These are phyloP conservation scores for Melanotaenia trifasciata DNA, from an alignment of 2,797 vertebrate genomes.

Conservation along the genomic window DNA sequence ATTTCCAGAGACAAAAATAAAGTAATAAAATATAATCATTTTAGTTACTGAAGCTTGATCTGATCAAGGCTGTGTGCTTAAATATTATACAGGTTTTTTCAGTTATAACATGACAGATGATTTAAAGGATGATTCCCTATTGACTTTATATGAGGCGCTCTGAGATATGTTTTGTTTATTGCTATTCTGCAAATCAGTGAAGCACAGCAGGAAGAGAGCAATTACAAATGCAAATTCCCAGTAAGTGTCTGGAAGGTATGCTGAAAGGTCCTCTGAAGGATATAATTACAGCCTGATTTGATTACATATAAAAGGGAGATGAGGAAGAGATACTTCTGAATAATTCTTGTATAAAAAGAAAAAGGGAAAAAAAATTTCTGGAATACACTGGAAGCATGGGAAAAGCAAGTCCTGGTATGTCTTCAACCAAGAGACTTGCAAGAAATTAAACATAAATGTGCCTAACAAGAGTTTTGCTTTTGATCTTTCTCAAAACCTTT, in stretches of 20 bases:
- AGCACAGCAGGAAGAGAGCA: slow-evolving; percentile 65
- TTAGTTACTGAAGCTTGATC: not conserved
- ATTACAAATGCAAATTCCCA: slow-evolving; percentile 80
- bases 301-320: slow-evolving; percentile 71
- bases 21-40: too few relatives aligned
- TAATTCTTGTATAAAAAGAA: slow-evolving; percentile 59
- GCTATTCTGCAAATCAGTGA: slow-evolving; percentile 67
- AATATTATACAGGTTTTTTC: slow-evolving; percentile 30
- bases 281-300: slow-evolving; percentile 76
- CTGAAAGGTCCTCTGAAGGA: slow-evolving; percentile 73
- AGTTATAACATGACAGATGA: slow-evolving; percentile 51
- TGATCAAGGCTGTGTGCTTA: slow-evolving; percentile 9
- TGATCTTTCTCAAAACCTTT: slow-evolving; percentile 39
- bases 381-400: slow-evolving; percentile 51
- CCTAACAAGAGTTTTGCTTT: slow-evolving; percentile 11
- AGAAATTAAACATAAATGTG: slow-evolving; percentile 14
- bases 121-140: slow-evolving; percentile 68
- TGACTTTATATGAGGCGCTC: slow-evolving; percentile 65
- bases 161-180: slow-evolving; percentile 77
- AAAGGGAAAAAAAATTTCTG: slow-evolving; percentile 48
- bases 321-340: slow-evolving; percentile 64
- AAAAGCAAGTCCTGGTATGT: slow-evolving; percentile 29
- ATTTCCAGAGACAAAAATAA: too few relatives aligned
- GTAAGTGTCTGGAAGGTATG: slow-evolving; percentile 75
- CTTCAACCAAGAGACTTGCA: slow-evolving; percentile 38